A percentile compares a stretch with the other conserved stretches of the same genome.
Evolutionary conservation across 2,113 vertebrate genomes (phyloP).

Genomic region (Urocolius indicus): DNA sequence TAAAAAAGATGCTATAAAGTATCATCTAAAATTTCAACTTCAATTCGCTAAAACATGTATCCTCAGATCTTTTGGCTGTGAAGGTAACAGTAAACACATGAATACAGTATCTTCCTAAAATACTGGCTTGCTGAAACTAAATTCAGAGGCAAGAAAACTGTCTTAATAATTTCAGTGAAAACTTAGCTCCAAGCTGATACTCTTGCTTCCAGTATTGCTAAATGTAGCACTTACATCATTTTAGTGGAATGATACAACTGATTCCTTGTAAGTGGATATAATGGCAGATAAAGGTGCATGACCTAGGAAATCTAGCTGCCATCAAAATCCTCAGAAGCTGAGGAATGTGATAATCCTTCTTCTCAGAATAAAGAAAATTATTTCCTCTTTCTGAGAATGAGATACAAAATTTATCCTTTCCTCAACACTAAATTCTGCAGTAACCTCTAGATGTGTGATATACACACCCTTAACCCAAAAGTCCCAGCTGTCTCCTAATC

Average conservation of each 20-base stretch:
- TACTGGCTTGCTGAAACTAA: neutral
- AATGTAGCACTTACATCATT: neutral
- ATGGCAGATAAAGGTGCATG: neutral
- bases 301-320: neutral
- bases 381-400: neutral
- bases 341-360: neutral
- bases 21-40: neutral
- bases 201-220: neutral
- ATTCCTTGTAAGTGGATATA: neutral
- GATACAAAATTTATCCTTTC: neutral
- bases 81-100: neutral
- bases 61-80: neutral
- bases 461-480: neutral
- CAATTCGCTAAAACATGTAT: neutral
- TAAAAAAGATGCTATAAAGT: neutral
- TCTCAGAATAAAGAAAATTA: neutral
- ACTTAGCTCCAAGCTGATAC: neutral
- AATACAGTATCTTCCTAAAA: neutral
- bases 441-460: slow-evolving; percentile 41
- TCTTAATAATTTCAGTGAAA: neutral
- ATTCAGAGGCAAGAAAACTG: neutral
- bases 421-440: slow-evolving; percentile 14
- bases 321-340: neutral
- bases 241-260: neutral
- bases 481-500: slow-evolving; percentile 35